Percentiles rank a stretch among this genome's conserved stretches.
Evolutionary conservation across 2,888 invertebrate species (phyloP).

Genomic region (Microctonus hyperodae): DNA sequence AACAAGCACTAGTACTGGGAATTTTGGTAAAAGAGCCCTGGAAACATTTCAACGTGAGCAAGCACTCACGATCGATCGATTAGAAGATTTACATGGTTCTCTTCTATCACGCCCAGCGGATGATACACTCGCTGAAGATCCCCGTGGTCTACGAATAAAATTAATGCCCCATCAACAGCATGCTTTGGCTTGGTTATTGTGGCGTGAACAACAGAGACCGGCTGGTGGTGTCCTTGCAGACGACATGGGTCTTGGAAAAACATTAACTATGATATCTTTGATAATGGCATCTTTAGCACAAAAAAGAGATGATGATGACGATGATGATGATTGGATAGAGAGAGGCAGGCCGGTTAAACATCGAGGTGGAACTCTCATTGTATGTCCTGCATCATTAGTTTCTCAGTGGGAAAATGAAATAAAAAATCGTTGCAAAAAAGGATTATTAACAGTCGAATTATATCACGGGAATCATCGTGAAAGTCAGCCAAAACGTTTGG

Average conservation of each 20-base stretch:
- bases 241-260: conserved; percentile 86
- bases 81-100: conserved; percentile 76
- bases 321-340: conserved; percentile 48
- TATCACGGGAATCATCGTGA: conserved; percentile 84
- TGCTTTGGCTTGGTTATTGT: conserved; percentile 86
- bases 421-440: conserved; percentile 68
- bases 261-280: conserved; percentile 82
- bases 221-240: conserved; percentile 87
- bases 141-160: conserved; percentile 65
- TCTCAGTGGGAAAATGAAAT: conserved; percentile 91
- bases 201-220: conserved; percentile 88
- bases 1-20: conserved; percentile 22
- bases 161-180: conserved; percentile 86
- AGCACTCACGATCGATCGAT: conserved; percentile 73
- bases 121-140: conserved; percentile 67
- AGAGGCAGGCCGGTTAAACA: conserved; percentile 22
- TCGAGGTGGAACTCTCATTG: conserved; percentile 80
- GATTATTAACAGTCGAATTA: conserved; percentile 70
- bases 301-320: conserved; percentile 57
- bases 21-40: conserved; percentile 65
- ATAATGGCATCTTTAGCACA: conserved; percentile 63
- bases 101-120: conserved; percentile 73
- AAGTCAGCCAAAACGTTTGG: conserved; percentile 64
- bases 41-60: conserved; percentile 74
- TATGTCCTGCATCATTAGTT: conserved; percentile 91